A percentile compares a stretch with the other conserved stretches of the same genome.
These are phyloP conservation scores for Melanophora roralis DNA, from an alignment of 2,888 invertebrate species.

Conservation along the genomic window DNA sequence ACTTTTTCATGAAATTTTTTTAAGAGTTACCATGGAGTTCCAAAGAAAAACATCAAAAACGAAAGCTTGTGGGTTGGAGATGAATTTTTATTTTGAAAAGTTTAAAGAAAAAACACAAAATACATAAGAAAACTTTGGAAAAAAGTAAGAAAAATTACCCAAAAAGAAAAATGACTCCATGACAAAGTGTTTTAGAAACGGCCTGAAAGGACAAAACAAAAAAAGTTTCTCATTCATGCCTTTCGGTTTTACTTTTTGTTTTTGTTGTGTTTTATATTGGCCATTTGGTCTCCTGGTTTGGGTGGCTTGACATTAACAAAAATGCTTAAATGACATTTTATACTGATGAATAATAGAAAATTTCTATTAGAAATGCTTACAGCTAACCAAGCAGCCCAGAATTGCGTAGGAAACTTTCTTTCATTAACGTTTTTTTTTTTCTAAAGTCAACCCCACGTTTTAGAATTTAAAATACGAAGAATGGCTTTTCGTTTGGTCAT, in stretches of 20 bases:
- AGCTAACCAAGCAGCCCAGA: background rate
- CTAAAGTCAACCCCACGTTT: conserved; percentile 37
- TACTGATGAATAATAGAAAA: conserved; percentile 15
- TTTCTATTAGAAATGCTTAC: background rate
- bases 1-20: conserved; percentile 5
- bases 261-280: background rate
- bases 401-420: conserved; percentile 21
- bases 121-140: background rate
- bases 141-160: conserved; percentile 39
- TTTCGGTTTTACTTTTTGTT: background rate
- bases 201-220: background rate
- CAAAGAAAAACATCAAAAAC: conserved; percentile 4
- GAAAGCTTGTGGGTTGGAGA: conserved; percentile 6
- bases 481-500: conserved; percentile 31
- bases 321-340: conserved; percentile 44
- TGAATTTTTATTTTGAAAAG: conserved; percentile 2
- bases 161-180: conserved; percentile 29
- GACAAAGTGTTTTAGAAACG: conserved; percentile 20
- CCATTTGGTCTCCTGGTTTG: background rate
- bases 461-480: conserved; percentile 2
- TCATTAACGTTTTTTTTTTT: conserved; percentile 26
- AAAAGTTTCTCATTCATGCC: conserved; percentile 4
- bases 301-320: conserved; percentile 33
- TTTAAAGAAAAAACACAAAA: background rate
- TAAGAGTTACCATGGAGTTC: conserved; percentile 50